Base-by-base conservation (phyloP, 2,797 vertebrate genomes). In the Neosilurus mollespiculum region DNA sequence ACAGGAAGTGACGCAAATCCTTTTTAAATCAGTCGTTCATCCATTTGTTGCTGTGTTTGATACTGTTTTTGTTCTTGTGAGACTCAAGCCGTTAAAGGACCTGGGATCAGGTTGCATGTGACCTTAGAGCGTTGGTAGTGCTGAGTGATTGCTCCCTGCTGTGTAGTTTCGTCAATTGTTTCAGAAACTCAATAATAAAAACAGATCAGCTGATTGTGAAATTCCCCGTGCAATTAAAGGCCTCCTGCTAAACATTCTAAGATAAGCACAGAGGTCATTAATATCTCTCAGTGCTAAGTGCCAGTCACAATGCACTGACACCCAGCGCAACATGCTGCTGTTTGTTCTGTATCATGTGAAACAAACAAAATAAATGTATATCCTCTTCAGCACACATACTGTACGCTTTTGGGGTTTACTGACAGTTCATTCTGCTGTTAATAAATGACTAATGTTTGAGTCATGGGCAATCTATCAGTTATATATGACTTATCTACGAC, bases 181-280 rank as follows among this genome's bases (percentile, higher is more conserved):
- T 67, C 70, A 53, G 8, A 26, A 72, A 71, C n/a, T 51, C 10
- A 71, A 58, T 56, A 61, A 62, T 70, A 24, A 71, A 79, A 81
- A 15, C 24, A 71, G 12, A 80, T 22, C 16, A 59, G 77, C 72
- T 61, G 43, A 78, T 66, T 83, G 24, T 76, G 37, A 75, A 75
- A 80, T 69, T 67, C 59, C 73, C 49, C 14, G 71, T 26, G 54
- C 80, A 72, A 51, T 78, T 64, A 65, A 22, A 66, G 53, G 62
- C 72, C 67, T 70, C 75, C 64, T 64, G 59, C 43, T 58, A 66
- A 86, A 88, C 24, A 61, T 86, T 76, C 15, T 61, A 53, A 66
- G 37, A 61, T 75, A 75, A 37, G 24, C 8, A 3, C 43, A 82
- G 72, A 75, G 56, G 69, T 78, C 49, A 85, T 80, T 80, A 51